These are phyloP conservation scores for Sphaerophoria taeniata DNA, from an alignment of 2,888 invertebrate species.

Conservation along the genomic window DNA sequence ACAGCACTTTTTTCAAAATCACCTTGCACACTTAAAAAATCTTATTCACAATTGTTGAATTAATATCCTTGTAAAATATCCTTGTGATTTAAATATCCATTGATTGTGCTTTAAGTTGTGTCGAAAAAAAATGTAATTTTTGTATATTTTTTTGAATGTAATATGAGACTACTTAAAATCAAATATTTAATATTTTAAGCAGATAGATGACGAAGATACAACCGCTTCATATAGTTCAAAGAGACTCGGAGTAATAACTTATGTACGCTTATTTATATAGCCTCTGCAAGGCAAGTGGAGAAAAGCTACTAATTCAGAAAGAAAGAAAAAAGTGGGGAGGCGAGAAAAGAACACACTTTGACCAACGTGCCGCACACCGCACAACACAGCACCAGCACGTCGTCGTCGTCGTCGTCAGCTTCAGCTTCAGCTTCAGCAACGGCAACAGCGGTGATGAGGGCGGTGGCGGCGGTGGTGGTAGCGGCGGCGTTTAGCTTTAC, in stretches of 20 bases:
- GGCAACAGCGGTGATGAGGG: background rate
- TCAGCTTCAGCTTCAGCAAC: background rate
- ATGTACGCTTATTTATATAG: slow-evolving; percentile 83
- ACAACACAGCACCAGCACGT: background rate
- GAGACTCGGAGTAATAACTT: slow-evolving; percentile 83
- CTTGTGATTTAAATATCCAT: slow-evolving; percentile 66
- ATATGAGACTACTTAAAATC: slow-evolving; percentile 22
- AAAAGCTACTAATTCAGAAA: slow-evolving; percentile 77
- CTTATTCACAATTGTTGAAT: slow-evolving; percentile 16
- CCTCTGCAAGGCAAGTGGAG: slow-evolving; percentile 82
- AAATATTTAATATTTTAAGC: slow-evolving; percentile 37
- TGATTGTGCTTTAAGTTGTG: slow-evolving; percentile 31
- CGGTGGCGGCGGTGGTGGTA: background rate
- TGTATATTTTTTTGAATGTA: slow-evolving; percentile 55
- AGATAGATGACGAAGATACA: slow-evolving; percentile 79
- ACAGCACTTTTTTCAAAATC: background rate
- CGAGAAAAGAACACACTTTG: slow-evolving; percentile 73
- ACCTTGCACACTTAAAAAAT: slow-evolving; percentile 1
- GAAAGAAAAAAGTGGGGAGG: slow-evolving; percentile 75
- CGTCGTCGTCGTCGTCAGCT: background rate
- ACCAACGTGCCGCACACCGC: slow-evolving; percentile 29
- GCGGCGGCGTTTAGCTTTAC: background rate
- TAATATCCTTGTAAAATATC: slow-evolving; percentile 46
- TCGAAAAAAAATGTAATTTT: slow-evolving; percentile 37
- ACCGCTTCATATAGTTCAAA: slow-evolving; percentile 83